Conservation (phyloP, 2,888 invertebrate species). For the Andrena flavipes region DNA sequence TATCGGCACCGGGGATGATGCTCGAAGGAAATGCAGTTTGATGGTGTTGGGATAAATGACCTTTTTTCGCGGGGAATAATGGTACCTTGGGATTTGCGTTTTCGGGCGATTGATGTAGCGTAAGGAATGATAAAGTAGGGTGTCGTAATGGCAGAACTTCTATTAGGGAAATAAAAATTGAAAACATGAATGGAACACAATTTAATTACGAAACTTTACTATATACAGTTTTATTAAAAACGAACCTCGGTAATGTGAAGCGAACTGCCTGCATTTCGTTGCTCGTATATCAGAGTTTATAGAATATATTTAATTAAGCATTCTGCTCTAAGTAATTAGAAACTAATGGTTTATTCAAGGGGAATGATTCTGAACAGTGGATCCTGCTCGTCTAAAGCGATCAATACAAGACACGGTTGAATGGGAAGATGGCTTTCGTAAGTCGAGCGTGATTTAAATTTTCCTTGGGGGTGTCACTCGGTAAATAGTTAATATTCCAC, state of each 20-base stretch:
- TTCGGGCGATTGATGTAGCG: too few species aligned
- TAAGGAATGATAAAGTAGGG: too few species aligned
- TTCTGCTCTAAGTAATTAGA: constrained; percentile 74
- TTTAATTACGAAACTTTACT: too few species aligned
- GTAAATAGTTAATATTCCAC: constrained; percentile 68
- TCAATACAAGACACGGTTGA: constrained; percentile 5
- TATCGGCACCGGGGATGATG: neutral
- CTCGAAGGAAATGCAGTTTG: neutral
- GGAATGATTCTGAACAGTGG: constrained; percentile 63
- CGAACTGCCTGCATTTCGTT: neutral
- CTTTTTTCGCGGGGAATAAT: neutral
- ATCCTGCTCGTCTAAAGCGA: constrained; percentile 10
- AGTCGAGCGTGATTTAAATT: constrained; percentile 40
- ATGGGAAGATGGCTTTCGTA: constrained; percentile 29
- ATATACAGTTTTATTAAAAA: neutral
- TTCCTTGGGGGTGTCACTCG: constrained; percentile 41
- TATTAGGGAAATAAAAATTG: too few species aligned
- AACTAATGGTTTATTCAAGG: constrained; percentile 77
- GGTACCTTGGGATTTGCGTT: neutral
- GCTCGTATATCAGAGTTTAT: constrained; percentile 38
- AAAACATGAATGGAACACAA: too few species aligned
- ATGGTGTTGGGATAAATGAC: neutral
- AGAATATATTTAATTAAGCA: constrained; percentile 76
- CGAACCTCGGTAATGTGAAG: neutral
- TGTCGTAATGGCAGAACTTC: too few species aligned